Evolutionary conservation across 2,888 invertebrate genomes (phyloP), one percentile per base, ranked within the genome.

Genomic region (Rhogogaster chlorosoma): DNA sequence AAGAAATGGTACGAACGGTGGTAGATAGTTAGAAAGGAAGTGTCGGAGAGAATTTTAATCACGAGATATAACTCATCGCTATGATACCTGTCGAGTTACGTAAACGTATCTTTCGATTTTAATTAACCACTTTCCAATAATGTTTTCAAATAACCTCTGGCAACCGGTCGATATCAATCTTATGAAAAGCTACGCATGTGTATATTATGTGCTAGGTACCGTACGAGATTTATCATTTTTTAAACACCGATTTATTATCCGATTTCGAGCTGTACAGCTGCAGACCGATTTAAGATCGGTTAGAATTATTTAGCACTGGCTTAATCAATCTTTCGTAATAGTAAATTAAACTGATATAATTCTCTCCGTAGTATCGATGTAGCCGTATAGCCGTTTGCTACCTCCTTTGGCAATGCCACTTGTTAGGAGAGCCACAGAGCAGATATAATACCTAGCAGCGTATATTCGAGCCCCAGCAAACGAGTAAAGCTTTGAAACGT

Each of bases 241-340:
- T 77, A 38, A 73, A 73, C 73, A 73, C 42, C 22, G 29, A 73
- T 73, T 73, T 26, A 5, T 73, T 67, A 67, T 18, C 12, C n/a
- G 18, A 26, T 83, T 38, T 53, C 36, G 5, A 38, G 45, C 12
- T 45, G n/a, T 22, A 15, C 64, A 57, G 82, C n/a, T n/a, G n/a
- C 61, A 15, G 84, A 71, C 38, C 36, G 64, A 32, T 32, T 67
- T 32, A 7, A 18, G 2, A 67, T 67, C 67, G 26, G 67, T 75
- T 87, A 57, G 36, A 38, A 84, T 87, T n/a, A 85, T 90, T 89
- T 75, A 90, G 90, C 49, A 90, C 61, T 29, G 91, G 89, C 86
- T 91, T 32, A 7, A 67, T 32, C 32, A 67, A 32, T 32, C 67
- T 67, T 32, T 67, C 67, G 73, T 91, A 86, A 86, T 61, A 26